Base-by-base conservation (phyloP, 2,113 vertebrate species). In the Terrapene triunguis region DNA sequence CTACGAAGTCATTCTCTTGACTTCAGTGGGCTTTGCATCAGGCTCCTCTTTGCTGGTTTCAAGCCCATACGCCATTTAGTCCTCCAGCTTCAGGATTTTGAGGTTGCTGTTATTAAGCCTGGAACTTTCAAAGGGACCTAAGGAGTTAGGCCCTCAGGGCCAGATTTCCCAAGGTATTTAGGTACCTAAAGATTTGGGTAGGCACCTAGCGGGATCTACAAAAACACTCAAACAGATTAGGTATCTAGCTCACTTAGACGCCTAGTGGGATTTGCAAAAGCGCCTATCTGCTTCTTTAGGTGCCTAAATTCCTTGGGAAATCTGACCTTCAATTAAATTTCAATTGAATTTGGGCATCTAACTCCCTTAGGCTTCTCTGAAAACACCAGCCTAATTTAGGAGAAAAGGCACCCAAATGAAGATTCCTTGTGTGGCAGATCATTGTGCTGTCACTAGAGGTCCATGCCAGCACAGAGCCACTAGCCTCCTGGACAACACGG, bases 251-350 rank as follows among this genome's bases (percentile, higher is more conserved):
- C 57, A 62, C 27, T 32, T 62, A 62, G 27, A 29, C 1, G 3
- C 19, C 24, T 11, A 12, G 10, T 0, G 9, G 65, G 17, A 85
- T 47, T 4, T 6, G 32, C 3, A 48, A 69, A 78, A 80, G 47
- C 3, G 1, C 7, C 16, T 69, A 19, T 4, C 21, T 22, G 2
- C 32, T 42, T 8, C 0, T 0, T 0, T 2, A 38, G 21, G 1
- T 47, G 22, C 48, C 88, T 84, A 14, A 5, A 59, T 0, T 2
- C 10, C 32, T 11, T 85, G 69, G 4, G 29, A 55, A 44, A 51
- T 27, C 8, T 81, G 83, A 13, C 4, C 3, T 9, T 35, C n/a
- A 12, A n/a, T 19, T 72, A n/a, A n/a, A 69, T n/a, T n/a, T 69
- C 17, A n/a, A 27, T 1, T 11, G 25, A 50, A 54, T 80, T 5